Evolutionary conservation across 2,888 invertebrate genomes (phyloP), one percentile per base, ranked within the genome.

Genomic region (Torymus texanus): DNA sequence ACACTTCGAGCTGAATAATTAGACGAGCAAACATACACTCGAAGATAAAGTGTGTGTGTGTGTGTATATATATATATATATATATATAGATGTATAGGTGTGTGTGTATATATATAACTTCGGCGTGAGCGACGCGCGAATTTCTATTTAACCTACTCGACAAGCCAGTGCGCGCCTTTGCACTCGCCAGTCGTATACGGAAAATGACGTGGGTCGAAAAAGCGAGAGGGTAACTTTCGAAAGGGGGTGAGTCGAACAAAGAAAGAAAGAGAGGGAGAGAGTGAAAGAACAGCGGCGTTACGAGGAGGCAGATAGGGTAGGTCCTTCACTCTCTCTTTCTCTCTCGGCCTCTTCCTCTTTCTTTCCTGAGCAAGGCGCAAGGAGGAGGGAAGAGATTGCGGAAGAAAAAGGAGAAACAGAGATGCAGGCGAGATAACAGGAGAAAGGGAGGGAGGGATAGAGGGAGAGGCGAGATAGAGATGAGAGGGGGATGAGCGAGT

Each of bases 1-100:
- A 70, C 50, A 55, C 56, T 63, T 13, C 1, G 29, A 71, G 75
- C 18, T 58, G 63, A 63, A 70, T 77, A 77, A 77, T 77, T 77
- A 77, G 62, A 55, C 24, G 50, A 63, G 70, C 63, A 66, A 77
- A 77, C 50, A 56, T 58, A 24, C 61, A 55, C 14, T 21, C 61
- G 21, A 24, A 29, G 56, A 66, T 58, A 66, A 75, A 58, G 41
- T 41, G 66, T 66, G 21, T 50, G 53, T 5, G 16, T 61, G 21
- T 61, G 14, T 59, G 5, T 61, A 61, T 61, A 61, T 61, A 61
- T 61, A 61, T n/a, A n/a, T n/a, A n/a, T n/a, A 24, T 59, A 58
- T 61, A 61, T 61, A 61, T 61, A 61, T 61, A 61, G 18, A 61
- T 61, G 21, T 61, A 61, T 61, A 61, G 24, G 24, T 61, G 24